Base-by-base conservation (phyloP, 2,888 invertebrate genomes). In the Spodoptera exigua region DNA sequence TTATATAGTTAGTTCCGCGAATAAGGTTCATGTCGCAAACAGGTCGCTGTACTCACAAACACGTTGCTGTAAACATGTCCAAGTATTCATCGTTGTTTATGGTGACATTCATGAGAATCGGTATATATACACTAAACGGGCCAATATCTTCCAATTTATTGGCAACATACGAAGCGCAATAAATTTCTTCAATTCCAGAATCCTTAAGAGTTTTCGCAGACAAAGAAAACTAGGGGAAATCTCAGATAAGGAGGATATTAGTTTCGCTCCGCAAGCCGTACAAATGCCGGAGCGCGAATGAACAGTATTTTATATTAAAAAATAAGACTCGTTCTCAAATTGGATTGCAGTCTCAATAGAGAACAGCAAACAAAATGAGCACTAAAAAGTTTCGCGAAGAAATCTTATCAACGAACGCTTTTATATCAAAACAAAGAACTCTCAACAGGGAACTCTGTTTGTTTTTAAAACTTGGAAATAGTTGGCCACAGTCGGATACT, bases 381-480 rank as follows among this genome's bases (percentile, higher is more conserved):
- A 78, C 61, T 61, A 60, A 46, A 70, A 75, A 78, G 43, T 56
- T 60, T 43, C 17, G 40, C 13, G 36, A 79, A 77, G 70, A 70
- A 70, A 79, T 74, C 61, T 65, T 77, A 79, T 68, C 68, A 77
- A 63, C 66, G 62, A 67, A 64, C 17, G 57, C 61, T 76, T 67
- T 78, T 52, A 70, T 68, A 64, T 59, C 49, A 74, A 74, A 74
- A 77, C 63, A 68, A 77, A 74, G 64, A 70, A 65, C 63, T 70
- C 58, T 61, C 47, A 18, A 55, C 47, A 51, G 11, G 32, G 37
- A 54, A 45, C 41, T 61, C 51, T 36, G 45, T 82, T 63, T 63
- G 69, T 85, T 83, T 73, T 56, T 54, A 17, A 59, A 70, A 79
- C 54, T 79, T 77, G 16, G 57, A 48, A 71, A 79, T 77, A 79